A percentile compares a stretch with the other conserved stretches of the same genome.
Evolutionary conservation across 1,140 invertebrate genomes (phyloP).

Genomic region (Conus betulinus): DNA sequence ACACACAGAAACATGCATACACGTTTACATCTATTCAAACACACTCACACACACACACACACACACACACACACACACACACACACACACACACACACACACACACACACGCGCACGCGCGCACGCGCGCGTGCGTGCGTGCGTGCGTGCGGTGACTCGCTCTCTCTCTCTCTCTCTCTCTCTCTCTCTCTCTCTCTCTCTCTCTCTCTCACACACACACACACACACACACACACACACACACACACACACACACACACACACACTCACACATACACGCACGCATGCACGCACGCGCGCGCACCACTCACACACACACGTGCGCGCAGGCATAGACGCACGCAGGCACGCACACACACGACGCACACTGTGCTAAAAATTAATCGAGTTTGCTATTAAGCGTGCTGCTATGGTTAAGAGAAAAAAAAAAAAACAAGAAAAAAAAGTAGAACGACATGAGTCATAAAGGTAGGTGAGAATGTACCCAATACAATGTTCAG

Average conservation of each 20-base stretch:
- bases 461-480: too few species aligned
- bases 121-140: background rate
- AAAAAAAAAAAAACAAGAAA: too few species aligned
- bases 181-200: too few species aligned
- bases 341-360: too few species aligned
- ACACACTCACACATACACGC: background rate
- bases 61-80: constrained; percentile 1
- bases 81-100: constrained; percentile 13
- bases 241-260: constrained; percentile 3
- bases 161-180: too few species aligned
- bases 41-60: constrained; percentile 5
- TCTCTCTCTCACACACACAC: background rate
- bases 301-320: background rate
- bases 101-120: background rate
- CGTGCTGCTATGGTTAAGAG: too few species aligned
- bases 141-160: too few species aligned
- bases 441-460: too few species aligned
- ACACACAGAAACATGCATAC: background rate
- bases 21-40: background rate
- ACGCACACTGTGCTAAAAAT: too few species aligned
- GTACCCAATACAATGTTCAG: too few species aligned
- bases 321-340: too few species aligned
- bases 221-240: background rate
- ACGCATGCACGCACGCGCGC: background rate
- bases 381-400: too few species aligned